Conservation (phyloP, 2,888 invertebrate genomes). For the Cheilosia pagana region DNA sequence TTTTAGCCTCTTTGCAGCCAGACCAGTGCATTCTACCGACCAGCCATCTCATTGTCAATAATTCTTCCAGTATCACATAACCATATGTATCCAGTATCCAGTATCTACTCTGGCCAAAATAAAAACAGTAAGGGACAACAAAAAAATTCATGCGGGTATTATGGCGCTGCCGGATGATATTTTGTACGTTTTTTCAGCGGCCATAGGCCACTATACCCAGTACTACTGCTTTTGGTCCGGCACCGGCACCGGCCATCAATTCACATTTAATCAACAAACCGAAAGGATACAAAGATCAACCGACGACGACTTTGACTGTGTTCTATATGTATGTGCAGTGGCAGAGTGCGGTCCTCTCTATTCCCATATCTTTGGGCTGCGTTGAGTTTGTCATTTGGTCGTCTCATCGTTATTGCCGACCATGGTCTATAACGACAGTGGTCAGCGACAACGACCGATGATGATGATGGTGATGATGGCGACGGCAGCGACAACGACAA, state of each 20-base stretch:
- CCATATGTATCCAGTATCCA: conserved; percentile 42
- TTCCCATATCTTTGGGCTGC: conserved; percentile 26
- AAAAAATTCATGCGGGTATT: conserved; percentile 24
- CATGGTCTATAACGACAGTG: conserved; percentile 13
- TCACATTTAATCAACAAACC: conserved; percentile 71
- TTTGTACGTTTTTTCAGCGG: conserved; percentile 22
- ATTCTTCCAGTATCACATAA: conserved; percentile 58
- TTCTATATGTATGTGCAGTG: neutral
- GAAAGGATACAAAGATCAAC: conserved; percentile 71
- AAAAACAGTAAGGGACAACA: conserved; percentile 5
- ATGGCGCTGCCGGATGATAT: conserved; percentile 22
- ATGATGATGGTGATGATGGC: conserved; percentile 14
- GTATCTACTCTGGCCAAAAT: conserved; percentile 22
- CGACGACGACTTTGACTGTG: conserved; percentile 27
- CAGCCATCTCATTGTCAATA: conserved; percentile 58
- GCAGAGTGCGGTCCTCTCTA: conserved; percentile 10
- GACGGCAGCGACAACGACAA: conserved; percentile 1
- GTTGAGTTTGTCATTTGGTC: conserved; percentile 59
- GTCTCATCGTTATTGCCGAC: conserved; percentile 44
- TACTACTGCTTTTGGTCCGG: conserved; percentile 26
- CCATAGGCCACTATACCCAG: conserved; percentile 21
- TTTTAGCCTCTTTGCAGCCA: conserved; percentile 43
- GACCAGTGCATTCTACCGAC: neutral
- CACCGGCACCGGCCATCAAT: conserved; percentile 54
- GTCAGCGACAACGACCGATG: conserved; percentile 28